These are phyloP conservation scores for Caenorhabditis latens DNA, from an alignment of 1,140 invertebrate species.

Conservation along the genomic window DNA sequence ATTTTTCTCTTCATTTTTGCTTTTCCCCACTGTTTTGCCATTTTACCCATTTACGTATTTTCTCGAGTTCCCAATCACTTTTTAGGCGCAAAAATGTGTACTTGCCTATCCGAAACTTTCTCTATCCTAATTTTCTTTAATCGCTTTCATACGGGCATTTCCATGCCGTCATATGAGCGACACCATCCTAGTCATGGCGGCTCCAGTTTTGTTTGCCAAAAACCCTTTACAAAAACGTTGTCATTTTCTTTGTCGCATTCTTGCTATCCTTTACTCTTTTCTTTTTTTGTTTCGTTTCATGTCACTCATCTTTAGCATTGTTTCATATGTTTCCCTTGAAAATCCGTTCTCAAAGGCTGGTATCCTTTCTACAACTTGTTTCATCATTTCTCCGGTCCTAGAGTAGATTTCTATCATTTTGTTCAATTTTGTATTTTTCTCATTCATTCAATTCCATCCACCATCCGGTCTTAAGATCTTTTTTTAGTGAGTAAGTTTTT, in stretches of 20 bases:
- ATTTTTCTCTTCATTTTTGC: background rate
- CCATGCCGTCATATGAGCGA: conserved; percentile 32
- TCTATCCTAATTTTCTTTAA: background rate
- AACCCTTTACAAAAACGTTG: background rate
- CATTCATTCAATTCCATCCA: conserved; percentile 3
- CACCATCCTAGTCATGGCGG: conserved; percentile 31
- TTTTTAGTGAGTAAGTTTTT: conserved; percentile 33
- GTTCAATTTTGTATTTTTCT: background rate
- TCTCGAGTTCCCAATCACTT: conserved; percentile 36
- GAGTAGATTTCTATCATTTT: conserved; percentile 47
- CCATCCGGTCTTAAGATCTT: conserved; percentile 39
- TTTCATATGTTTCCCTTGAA: conserved; percentile 2
- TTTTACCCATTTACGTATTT: background rate
- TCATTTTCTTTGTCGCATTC: conserved; percentile 18
- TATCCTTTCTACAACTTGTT: conserved; percentile 26
- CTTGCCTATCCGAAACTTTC: conserved; percentile 2
- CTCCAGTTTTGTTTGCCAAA: conserved; percentile 34
- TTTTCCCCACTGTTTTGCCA: background rate
- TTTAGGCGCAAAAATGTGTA: conserved; percentile 34
- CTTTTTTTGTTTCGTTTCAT: background rate
- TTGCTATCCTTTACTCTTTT: conserved; percentile 21
- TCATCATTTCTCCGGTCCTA: conserved; percentile 37
- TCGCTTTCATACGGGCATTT: conserved; percentile 28
- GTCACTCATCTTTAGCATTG: background rate
- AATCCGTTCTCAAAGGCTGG: conserved; percentile 49